These are phyloP conservation scores for Tyto alba DNA, from an alignment of 2,113 vertebrate species.

Conservation along the genomic window DNA sequence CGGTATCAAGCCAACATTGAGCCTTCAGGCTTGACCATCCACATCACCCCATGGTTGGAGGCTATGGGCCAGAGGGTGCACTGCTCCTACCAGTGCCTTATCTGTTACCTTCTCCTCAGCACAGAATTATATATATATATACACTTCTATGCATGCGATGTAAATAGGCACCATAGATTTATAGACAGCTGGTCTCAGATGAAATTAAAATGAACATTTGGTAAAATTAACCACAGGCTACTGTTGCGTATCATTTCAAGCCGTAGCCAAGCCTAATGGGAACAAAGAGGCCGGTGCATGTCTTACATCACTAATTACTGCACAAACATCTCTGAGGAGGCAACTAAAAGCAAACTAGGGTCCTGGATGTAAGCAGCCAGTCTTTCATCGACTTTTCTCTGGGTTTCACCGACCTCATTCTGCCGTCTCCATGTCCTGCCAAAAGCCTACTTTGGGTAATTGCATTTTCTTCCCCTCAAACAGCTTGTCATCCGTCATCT, in stretches of 20 bases:
- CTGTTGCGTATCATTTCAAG: not conserved
- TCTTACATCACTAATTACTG: not conserved
- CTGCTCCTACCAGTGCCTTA: not conserved
- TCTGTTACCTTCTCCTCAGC: not conserved
- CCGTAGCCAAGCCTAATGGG: not conserved
- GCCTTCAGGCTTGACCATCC: not conserved
- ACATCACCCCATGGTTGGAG: not conserved
- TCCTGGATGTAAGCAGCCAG: not conserved
- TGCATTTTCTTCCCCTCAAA: not conserved
- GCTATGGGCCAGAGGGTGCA: not conserved
- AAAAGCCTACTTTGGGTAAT: slow-evolving; percentile 12
- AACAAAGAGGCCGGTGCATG: not conserved
- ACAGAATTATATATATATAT: not conserved
- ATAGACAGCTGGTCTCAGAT: not conserved
- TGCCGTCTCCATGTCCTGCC: not conserved
- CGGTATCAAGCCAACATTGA: not conserved
- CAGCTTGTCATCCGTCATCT: not conserved
- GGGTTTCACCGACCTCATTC: not conserved
- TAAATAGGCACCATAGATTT: not conserved
- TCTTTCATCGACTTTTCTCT: not conserved
- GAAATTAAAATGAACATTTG: slow-evolving; percentile 12
- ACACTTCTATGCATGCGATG: not conserved
- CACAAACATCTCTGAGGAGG: not conserved
- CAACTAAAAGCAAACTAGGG: not conserved
- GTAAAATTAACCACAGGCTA: not conserved